phyloP scores from a whole-genome alignment of 1,140 invertebrate species.

The Ceratina calcarata region DNA sequence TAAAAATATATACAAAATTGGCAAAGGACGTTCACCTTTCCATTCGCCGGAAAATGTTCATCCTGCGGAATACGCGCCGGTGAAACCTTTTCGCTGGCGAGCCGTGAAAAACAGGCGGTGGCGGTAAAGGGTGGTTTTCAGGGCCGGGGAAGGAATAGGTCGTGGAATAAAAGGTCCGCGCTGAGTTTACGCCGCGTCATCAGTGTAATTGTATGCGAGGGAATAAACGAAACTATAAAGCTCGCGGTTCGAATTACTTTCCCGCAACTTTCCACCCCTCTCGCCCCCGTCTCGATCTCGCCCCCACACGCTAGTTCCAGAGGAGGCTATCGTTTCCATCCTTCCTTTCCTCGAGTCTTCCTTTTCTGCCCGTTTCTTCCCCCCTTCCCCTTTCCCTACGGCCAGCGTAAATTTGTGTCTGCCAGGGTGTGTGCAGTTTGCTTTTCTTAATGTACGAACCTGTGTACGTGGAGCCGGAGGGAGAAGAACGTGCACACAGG shows the following conservation, averaged over 20 bases:
- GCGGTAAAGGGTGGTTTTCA: neutral
- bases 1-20: too few species aligned
- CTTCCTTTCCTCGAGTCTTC: neutral
- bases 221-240: conserved; percentile 70
- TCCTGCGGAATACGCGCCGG: too few species aligned
- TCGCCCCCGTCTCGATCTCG: neutral
- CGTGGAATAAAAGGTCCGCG: conserved; percentile 34
- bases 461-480: neutral
- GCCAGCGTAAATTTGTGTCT: conserved; percentile 13
- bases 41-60: too few species aligned
- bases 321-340: neutral
- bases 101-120: neutral
- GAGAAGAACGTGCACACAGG: conserved; percentile 1
- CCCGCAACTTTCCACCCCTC: conserved; percentile 54
- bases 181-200: conserved; percentile 61
- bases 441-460: conserved; percentile 28
- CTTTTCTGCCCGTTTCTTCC: neutral
- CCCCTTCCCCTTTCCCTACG: neutral
- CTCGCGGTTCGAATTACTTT: conserved; percentile 65
- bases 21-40: too few species aligned
- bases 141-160: conserved; percentile 17
- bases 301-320: neutral
- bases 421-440: conserved; percentile 13
- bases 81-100: too few species aligned
- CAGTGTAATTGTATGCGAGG: conserved; percentile 67